Conservation (phyloP, 2,113 vertebrate species). For the Cercopithecus mona region DNA sequence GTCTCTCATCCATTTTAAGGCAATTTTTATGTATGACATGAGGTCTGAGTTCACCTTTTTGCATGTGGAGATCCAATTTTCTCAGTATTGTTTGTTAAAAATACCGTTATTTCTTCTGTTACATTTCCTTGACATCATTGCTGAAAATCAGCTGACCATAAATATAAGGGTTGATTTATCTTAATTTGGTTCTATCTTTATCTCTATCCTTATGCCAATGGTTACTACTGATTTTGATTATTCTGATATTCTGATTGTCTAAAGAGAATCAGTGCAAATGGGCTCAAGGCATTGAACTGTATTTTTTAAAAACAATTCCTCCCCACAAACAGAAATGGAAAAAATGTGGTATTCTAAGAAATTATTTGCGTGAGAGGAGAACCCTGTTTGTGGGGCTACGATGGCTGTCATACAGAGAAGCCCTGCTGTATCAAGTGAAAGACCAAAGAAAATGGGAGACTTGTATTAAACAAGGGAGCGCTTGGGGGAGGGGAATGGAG, state of each 20-base stretch:
- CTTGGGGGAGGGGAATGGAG: neutral
- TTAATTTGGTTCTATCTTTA: neutral
- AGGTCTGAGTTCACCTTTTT: neutral
- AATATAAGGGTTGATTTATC: neutral
- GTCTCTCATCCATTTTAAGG: neutral
- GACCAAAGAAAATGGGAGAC: neutral
- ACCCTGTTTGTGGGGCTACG: neutral
- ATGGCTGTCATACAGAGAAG: neutral
- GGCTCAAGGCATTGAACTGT: neutral
- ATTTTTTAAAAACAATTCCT: neutral
- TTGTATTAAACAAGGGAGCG: neutral
- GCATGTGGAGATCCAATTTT: neutral
- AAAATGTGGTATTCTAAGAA: neutral
- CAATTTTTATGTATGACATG: neutral
- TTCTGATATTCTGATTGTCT: neutral
- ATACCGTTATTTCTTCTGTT: neutral
- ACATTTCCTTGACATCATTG: neutral
- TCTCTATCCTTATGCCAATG: neutral
- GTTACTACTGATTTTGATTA: neutral
- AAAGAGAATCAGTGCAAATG: conserved; percentile 8
- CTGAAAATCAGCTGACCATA: neutral
- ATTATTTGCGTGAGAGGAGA: neutral
- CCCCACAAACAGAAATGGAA: neutral
- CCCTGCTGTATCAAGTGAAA: neutral
- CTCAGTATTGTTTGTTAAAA: neutral